Evolutionary conservation across 2,888 invertebrate genomes (phyloP), one percentile per base, ranked within the genome.

Genomic region (Heliconius sara): DNA sequence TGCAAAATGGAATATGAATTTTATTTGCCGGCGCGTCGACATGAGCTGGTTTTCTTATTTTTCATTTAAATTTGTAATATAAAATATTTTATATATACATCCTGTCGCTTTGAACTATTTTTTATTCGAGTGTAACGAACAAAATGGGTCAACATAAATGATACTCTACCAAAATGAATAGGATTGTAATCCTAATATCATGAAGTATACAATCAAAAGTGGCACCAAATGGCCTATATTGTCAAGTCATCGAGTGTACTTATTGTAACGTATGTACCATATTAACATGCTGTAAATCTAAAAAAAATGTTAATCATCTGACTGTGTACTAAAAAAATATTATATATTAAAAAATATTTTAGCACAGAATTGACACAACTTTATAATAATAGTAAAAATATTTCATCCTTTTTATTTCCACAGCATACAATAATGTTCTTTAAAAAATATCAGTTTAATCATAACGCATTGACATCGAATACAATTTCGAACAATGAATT

Each of bases 1-100:
- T 39, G 39, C n/a, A 52, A 73, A 73, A 73, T 73, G 65, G 79
- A 76, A 79, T 76, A 75, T 60, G 34, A 47, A 70, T 70, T 70
- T 47, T 70, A 70, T 16, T 68, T 70, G 43, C 25, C 70, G 16
- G 70, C 43, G 25, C 70, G 43, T n/a, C 25, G 39, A 68, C 68
- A 39, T 43, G 39, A 25, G 39, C 25, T 68, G 39, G 43, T 70
- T 43, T 25, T 70, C 43, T 25, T 70, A 70, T 70, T 68, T 39
- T 67, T 52, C 52, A 52, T 52, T 52, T 52, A 9, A 68, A 39
- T 34, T 34, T 68, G 22, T 68, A 68, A 68, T 68, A n/a, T 68
- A 39, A 68, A 39, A 68, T 39, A 68, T 39, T 39, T 67, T 39
- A 67, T 12, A 22, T n/a, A 63, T 25, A 60, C n/a, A n/a, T 67